Base-by-base conservation (phyloP, 2,888 invertebrate species). In the Drosophila affinis region DNA sequence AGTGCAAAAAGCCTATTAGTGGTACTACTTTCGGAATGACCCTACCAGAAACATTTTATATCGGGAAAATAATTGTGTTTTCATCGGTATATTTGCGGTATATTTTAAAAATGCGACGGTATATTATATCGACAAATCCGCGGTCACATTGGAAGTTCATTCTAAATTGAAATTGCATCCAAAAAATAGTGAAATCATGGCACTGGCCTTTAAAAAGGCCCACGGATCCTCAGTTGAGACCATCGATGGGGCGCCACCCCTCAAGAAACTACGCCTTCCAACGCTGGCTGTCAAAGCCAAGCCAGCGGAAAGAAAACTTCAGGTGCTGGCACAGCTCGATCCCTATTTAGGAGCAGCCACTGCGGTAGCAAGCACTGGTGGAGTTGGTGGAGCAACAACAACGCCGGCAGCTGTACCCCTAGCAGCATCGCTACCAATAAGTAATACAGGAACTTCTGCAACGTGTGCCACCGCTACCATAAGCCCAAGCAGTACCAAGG, bases 261-360 rank as follows among this genome's bases (percentile, higher is more conserved):
- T 85, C 2, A 91, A 91, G 52, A 91, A 90, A 70, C 79, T 91
- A 21, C 89, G 91, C 1, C 81, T 91, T 9, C 91, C 90, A 55
- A 77, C 82, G 10, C 6, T 75, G 12, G 61, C 62, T 14, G 39
- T 75, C 6, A 52, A 78, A 34, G 49, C 62, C 3, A 74, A 61
- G 53, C 64, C 4, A 74, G 78, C 65, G 6, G 76, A 79, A 45
- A 79, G 69, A 12, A 89, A 84, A 70, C 76, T 90, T 18, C 84
- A 81, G 59, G 62, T 86, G n/a, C 59, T 90, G 7, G 52, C 73
- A 14, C 64, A 89, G 9, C 75, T 90, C 9, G 89, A 89, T 47
- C 70, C 69, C 0, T 88, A 79, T 52, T 17, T 83, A 9, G 32
- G 32, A n/a, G 10, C 32, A 12, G 48, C 18, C 21, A 62, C 54